Base-by-base conservation (phyloP, 2,888 invertebrate species). In the Oxytorus armatus region DNA sequence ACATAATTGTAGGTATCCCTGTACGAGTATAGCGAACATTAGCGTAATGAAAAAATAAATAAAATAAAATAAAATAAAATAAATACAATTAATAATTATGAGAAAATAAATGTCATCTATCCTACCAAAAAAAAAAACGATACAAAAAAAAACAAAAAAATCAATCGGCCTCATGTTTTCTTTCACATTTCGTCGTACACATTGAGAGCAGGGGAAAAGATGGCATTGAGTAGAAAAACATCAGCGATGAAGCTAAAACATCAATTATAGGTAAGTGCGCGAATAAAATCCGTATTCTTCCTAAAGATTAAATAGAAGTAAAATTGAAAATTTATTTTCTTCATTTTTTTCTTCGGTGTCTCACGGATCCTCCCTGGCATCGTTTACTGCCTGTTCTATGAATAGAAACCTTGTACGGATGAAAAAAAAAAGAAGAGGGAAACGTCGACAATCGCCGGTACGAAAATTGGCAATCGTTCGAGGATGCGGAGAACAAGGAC, bases 1-100 rank as follows among this genome's bases (percentile, higher is more conserved):
- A 90, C 89, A 90, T 92, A 91, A 92, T 90, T 90, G 88, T 91
- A 92, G 89, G 90, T 90, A 90, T 89, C 81, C 89, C 10, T 90
- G 89, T 91, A 91, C 88, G 86, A 91, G 81, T 90, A 90, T 91
- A 90, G 89, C 84, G 61, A 89, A 87, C 88, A 89, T 88, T 91
- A 91, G 90, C 87, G 83, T 89, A 90, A 90, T 88, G 85, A 77
- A 77, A 89, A 89, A 85, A 88, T n/a, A n/a, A n/a, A n/a, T n/a
- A n/a, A n/a, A n/a, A n/a, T n/a, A n/a, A n/a, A n/a, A n/a, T n/a
- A n/a, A n/a, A n/a, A n/a, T n/a, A n/a, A n/a, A n/a, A 89, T 88
- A 88, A 88, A 89, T 91, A 91, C 89, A 90, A 90, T 90, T 90
- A 79, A 82, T 82, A 82, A 81, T 70, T 82, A 81, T 82, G 79